Conservation (phyloP, 2,888 invertebrate species). For the Helicoverpa assulta region DNA sequence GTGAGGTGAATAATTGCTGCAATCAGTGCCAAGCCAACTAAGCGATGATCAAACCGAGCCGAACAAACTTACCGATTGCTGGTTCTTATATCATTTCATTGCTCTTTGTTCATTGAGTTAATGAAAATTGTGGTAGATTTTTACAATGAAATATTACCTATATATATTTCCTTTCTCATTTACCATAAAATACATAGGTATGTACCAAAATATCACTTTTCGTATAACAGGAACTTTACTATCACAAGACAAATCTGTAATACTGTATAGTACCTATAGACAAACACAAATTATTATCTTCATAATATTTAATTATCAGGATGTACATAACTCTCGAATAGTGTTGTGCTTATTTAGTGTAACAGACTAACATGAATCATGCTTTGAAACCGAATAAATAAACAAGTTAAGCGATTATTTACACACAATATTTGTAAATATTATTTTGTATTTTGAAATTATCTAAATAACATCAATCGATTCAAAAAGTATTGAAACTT, state of each 20-base stretch:
- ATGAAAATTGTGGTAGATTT: not conserved
- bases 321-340: slow-evolving; percentile 27
- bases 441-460: slow-evolving; percentile 15
- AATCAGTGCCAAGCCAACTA: slow-evolving; percentile 83
- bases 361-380: slow-evolving; percentile 26
- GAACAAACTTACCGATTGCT: slow-evolving; percentile 63
- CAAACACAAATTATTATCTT: slow-evolving; percentile 28
- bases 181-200: no score
- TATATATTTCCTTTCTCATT: no score
- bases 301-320: slow-evolving; percentile 41
- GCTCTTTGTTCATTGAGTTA: not conserved
- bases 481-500: slow-evolving; percentile 45
- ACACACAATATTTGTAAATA: slow-evolving; percentile 32
- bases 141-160: not conserved
- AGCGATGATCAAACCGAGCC: slow-evolving; percentile 69
- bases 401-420: slow-evolving; percentile 48
- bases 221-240: no score
- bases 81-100: slow-evolving; percentile 23
- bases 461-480: slow-evolving; percentile 43
- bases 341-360: slow-evolving; percentile 34
- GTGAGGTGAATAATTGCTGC: slow-evolving; percentile 84
- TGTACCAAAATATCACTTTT: no score
- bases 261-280: slow-evolving; percentile 12
- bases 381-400: slow-evolving; percentile 41
- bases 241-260: not conserved